phyloP scores from a whole-genome alignment of 2,113 vertebrate genomes.

The Boulengerochromis microlepis region DNA sequence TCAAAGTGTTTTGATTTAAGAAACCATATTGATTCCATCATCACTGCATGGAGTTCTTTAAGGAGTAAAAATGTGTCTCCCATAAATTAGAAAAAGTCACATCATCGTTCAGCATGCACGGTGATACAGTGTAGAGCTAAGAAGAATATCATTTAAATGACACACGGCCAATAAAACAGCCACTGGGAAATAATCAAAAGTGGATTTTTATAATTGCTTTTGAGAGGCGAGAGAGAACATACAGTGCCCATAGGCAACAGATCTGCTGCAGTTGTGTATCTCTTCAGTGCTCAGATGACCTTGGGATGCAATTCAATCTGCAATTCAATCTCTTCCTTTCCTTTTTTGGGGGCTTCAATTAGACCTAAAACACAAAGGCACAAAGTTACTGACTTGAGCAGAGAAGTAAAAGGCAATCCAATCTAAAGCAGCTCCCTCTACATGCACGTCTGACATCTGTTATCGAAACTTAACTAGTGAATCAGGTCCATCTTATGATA shows the following conservation, averaged over 20 bases:
- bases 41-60: neutral
- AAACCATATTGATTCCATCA: neutral
- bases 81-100: neutral
- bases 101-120: neutral
- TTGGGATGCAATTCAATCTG: conserved; percentile 65
- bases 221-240: neutral
- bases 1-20: neutral
- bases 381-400: conserved; percentile 50
- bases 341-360: conserved; percentile 41
- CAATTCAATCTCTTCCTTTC: conserved; percentile 45
- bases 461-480: neutral
- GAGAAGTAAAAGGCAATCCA: conserved; percentile 25
- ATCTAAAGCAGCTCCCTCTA: conserved; percentile 10
- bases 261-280: conserved; percentile 19
- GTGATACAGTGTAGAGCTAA: neutral
- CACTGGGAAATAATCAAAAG: conserved; percentile 7
- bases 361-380: conserved; percentile 51
- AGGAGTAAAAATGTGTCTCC: neutral
- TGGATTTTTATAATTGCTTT: conserved; percentile 29
- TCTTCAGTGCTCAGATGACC: conserved; percentile 45
- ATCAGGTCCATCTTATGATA: neutral
- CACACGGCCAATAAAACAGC: conserved; percentile 11
- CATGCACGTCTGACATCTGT: neutral
- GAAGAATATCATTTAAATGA: neutral
- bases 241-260: neutral